Base-by-base conservation (phyloP, 2,797 vertebrate genomes). In the Megalops cyprinoides region DNA sequence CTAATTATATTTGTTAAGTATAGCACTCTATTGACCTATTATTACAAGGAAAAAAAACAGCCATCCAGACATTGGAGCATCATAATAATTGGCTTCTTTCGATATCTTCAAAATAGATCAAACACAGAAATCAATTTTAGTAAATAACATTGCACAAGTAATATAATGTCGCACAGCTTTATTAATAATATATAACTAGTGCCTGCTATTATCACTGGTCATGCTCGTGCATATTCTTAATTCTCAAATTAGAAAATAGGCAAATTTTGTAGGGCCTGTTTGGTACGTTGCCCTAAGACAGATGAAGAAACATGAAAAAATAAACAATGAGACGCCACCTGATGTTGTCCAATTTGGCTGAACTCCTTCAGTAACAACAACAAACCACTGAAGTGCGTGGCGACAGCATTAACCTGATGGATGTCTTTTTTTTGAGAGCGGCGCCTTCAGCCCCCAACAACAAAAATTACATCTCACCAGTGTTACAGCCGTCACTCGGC, bases 1-100 rank as follows among this genome's bases (percentile, higher is more conserved):
- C 53, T 51, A 73, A 69, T 74, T 74, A 78, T 25, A 71, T 37
- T 55, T 37, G 69, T 56, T 60, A 78, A 78, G 60, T 28, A 78
- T 77, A 71, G 49, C 37, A 69, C 55, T 78, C 7, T 67, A 81
- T 81, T 82, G 55, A 67, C 48, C 81, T 74, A 25, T 82, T 78
- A 78, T 78, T 81, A 76, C n/a, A 77, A 34, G 25, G 31, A 28
- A 49, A 39, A 67, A 28, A 82, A 71, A 73, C 53, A 9, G n/a
- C 62, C 25, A 20, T 81, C 60, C 39, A 73, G 51, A 56, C 65
- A 12, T 42, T 39, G 67, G 12, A 76, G 67, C 37, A 34, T 78
- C 8, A 31, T 79, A 79, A 65, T 69, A 60, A 48, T 20, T 14
- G 28, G 12, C 14, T 44, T 34, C n/a, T 2, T 8, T 28, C 20